Base-by-base conservation (phyloP, 2,888 invertebrate genomes). In the Dicycla oo region DNA sequence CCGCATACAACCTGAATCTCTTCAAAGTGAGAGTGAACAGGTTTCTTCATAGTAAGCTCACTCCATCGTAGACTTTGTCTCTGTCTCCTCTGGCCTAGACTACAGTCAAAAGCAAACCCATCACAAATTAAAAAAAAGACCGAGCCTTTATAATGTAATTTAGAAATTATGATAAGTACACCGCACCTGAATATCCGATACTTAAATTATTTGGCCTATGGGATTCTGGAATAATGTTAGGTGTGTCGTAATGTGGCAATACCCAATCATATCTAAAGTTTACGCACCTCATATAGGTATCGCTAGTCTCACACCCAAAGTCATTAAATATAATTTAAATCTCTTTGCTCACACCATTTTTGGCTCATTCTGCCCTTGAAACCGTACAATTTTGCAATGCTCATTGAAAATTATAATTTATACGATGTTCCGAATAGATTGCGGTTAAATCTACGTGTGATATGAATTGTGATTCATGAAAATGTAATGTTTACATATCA, bases 371-470 rank as follows among this genome's bases (percentile, higher is more conserved):
- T 34, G 69, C 78, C 67, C 63, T 77, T 63, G 76, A 53, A 60
- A 60, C 49, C 11, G 43, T 60, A 67, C 38, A 47, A 77, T 77
- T 57, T 65, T 69, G 57, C 30, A 64, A 57, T 68, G 54, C 51
- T 57, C 75, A 81, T 69, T 78, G 43, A 43, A 65, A 67, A 45
- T 66, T 63, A 69, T 80, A 78, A 80, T 78, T 67, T 73, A 68
- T 58, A 62, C 47, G 69, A 66, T 73, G 74, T 57, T 23, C 63
- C 45, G 34, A 69, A 69, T 64, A 67, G 64, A 81, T 73, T 54
- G 63, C n/a, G 10, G 18, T 64, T 65, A 45, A 54, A 76, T 68
- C 78, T 73, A 51, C 56, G 23, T 51, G 78, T 74, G 71, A 38
- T 61, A 54, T 63, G 62, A 60, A 73, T 73, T 49, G 66, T 69